Base-by-base conservation (phyloP, 2,113 vertebrate species). In the Bostrychus sinensis region DNA sequence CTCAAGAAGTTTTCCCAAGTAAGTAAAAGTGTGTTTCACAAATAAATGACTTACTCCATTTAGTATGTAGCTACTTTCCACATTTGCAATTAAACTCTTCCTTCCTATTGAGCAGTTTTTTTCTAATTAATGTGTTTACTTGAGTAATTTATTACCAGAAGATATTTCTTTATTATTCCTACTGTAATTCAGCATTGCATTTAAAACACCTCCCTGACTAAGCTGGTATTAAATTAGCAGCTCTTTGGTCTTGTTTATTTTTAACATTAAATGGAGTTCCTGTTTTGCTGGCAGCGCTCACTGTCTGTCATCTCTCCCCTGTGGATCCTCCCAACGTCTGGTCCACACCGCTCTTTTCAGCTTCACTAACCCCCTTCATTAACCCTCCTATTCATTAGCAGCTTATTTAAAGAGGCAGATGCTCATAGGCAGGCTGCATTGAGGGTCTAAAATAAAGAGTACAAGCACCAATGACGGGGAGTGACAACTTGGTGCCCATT, bases 351-450 rank as follows among this genome's bases (percentile, higher is more conserved):
- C 74, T 82, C 43, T 17, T 70, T 73, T 70, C 67, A 67, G 83
- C 80, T 67, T 41, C 73, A 72, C 26, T 73, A 59, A 66, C 42
- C 55, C 10, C 22, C 42, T 70, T 34, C 62, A 57, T 75, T 60
- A 81, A 70, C 60, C 64, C 70, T 64, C 74, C 58, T 69, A 22
- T 70, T 69, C 62, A 63, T 66, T 69, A 72, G 50, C 30, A 70
- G 10, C 62, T 64, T 71, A 71, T 83, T 86, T 74, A 76, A 51
- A 78, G 61, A 13, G 65, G n/a, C 38, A 23, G 58, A 46, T 32
- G 34, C 50, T 70, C 57, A 39, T 43, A 56, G 66, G 38, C 37
- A 28, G 55, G 71, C 43, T 61, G 46, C 55, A 53, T 51, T 51
- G 25, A 63, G 20, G 58, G 39, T 53, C 30, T 55, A 23, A 46